phyloP scores from a whole-genome alignment of 2,797 vertebrate genomes.

The Pseudomugil tenellus region DNA sequence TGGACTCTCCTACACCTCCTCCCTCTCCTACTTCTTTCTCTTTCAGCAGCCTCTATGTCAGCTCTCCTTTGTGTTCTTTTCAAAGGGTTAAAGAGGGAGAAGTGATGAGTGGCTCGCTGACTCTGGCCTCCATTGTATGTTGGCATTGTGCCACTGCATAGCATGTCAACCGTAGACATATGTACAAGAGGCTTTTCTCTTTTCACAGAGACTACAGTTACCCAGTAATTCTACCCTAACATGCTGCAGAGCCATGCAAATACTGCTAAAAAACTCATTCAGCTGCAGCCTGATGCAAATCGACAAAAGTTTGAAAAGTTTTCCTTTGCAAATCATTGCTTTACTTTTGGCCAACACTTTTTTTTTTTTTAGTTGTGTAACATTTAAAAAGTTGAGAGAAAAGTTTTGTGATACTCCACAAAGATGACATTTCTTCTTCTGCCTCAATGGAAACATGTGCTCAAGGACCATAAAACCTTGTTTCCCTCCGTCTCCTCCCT shows the following conservation, averaged over 20 bases:
- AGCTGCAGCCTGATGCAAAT: conserved; percentile 11
- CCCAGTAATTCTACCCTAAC: conserved; percentile 33
- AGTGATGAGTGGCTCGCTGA: conserved; percentile 69
- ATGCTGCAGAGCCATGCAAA: conserved; percentile 56
- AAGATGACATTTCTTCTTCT: conserved; percentile 28
- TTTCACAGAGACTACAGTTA: conserved; percentile 54
- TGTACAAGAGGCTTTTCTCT: conserved; percentile 65
- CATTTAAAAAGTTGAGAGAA: conserved; percentile 14
- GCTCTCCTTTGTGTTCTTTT: conserved; percentile 68
- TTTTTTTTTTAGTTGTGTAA: background rate
- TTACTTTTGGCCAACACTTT: background rate
- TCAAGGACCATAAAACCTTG: conserved; percentile 58
- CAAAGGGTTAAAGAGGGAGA: conserved; percentile 78
- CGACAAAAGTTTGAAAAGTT: background rate
- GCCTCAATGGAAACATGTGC: conserved; percentile 71
- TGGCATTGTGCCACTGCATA: conserved; percentile 71
- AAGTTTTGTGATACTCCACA: conserved; percentile 36
- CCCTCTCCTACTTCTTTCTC: conserved; percentile 38
- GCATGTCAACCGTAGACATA: conserved; percentile 64
- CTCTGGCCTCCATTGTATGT: conserved; percentile 69
- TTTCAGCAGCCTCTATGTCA: conserved; percentile 64
- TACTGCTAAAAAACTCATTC: conserved; percentile 23
- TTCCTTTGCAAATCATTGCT: conserved; percentile 8
- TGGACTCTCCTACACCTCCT: conserved; percentile 41
- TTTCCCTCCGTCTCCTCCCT: conserved; percentile 48